Percentiles rank a stretch among this genome's conserved stretches.
Conservation (phyloP, 2,113 vertebrate species). For the Manacus vitellinus region DNA sequence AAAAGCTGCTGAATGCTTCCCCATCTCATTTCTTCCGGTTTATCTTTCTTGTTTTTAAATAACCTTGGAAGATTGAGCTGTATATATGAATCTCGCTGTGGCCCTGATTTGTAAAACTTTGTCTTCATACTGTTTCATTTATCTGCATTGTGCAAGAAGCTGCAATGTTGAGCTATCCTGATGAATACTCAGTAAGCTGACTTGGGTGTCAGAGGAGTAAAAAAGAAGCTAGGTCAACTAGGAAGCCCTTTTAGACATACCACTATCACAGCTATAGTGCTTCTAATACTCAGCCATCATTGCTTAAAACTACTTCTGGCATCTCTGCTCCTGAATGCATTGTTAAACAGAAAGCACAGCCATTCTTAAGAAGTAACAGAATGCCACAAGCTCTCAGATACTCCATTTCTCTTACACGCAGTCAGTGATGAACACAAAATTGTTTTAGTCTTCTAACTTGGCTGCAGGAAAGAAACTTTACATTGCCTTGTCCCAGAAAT, state of each 20-base stretch:
- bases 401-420: background rate
- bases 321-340: background rate
- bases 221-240: background rate
- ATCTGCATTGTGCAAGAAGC: background rate
- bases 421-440: background rate
- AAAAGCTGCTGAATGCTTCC: background rate
- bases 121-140: background rate
- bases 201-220: background rate
- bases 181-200: background rate
- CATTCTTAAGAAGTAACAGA: background rate
- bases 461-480: background rate
- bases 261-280: background rate
- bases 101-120: background rate
- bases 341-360: background rate
- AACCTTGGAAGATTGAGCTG: background rate
- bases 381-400: background rate
- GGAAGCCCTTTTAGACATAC: background rate
- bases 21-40: background rate
- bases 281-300: background rate
- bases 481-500: background rate
- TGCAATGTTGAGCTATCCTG: background rate
- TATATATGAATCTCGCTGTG: background rate
- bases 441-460: background rate
- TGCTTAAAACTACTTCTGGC: background rate
- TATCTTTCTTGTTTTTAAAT: background rate